Conservation (phyloP, 2,888 invertebrate species). For the Caenorhabditis sp. region DNA sequence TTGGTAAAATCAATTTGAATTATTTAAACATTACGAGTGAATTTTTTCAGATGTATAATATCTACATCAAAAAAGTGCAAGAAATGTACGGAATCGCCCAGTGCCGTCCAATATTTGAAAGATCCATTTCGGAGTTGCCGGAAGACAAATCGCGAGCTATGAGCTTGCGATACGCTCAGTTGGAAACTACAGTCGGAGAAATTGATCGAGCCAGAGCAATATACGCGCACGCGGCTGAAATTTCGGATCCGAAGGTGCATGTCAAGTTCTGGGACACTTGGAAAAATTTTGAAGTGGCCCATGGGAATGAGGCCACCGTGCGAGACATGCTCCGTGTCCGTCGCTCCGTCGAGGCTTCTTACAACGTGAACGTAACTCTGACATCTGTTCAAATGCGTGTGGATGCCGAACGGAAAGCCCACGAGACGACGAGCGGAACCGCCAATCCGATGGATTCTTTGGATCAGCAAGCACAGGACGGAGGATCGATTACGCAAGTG, state of each 20-base stretch:
- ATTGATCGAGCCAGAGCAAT: slow-evolving; percentile 96
- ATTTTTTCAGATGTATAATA: slow-evolving; percentile 89
- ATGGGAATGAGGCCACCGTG: slow-evolving; percentile 99
- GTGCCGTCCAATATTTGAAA: slow-evolving; percentile 96
- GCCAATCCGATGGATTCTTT: slow-evolving; percentile 50
- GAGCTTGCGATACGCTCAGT: slow-evolving; percentile 95
- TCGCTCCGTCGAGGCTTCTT: slow-evolving; percentile 87
- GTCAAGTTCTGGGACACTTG: slow-evolving; percentile 97
- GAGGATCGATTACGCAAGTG: slow-evolving; percentile 40
- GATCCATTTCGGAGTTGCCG: slow-evolving; percentile 93
- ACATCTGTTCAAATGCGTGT: slow-evolving; percentile 97
- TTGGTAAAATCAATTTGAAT: slow-evolving; percentile 83
- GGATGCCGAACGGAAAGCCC: slow-evolving; percentile 57
- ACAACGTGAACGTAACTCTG: slow-evolving; percentile 98
- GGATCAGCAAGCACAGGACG: slow-evolving; percentile 31
- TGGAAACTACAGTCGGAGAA: slow-evolving; percentile 98
- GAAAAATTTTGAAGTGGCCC: slow-evolving; percentile 98
- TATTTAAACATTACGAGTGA: not conserved
- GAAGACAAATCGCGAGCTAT: slow-evolving; percentile 94
- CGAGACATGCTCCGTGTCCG: slow-evolving; percentile 85
- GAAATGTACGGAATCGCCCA: slow-evolving; percentile 97
- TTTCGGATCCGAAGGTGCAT: slow-evolving; percentile 95
- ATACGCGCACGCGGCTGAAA: slow-evolving; percentile 97
- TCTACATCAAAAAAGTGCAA: slow-evolving; percentile 97
- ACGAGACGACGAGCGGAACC: slow-evolving; percentile 44